Evolutionary conservation across 2,113 vertebrate species (phyloP), one percentile per base, ranked within the genome.

Genomic region (Cyrtonyx montezumae): DNA sequence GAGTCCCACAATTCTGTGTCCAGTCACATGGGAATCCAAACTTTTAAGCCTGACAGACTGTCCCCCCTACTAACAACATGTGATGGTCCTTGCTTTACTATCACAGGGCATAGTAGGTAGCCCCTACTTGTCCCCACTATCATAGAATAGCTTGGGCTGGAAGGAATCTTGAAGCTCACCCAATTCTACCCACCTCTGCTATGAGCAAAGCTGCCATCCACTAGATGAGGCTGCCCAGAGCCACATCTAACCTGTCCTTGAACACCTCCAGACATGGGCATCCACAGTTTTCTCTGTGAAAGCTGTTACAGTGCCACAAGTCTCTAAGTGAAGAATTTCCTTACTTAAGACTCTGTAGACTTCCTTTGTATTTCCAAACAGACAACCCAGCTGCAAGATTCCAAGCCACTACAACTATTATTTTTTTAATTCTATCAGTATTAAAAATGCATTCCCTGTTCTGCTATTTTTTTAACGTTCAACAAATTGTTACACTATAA

Each of bases 361-460:
- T 4, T 66, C 25, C 28, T 13, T 32, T 1, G 0, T 28, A 9
- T 53, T 11, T 11, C 7, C 6, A 32, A 22, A 59, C 32, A 51
- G 42, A 15, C 48, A 46, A 15, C 25, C 16, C 43, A 66, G 17
- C 21, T 73, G 37, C 4, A 82, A 23, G 19, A 36, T 23, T 36
- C 30, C 48, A 30, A 78, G 25, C 8, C 30, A 55, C 46, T 71
- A 53, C 15, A 63, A 56, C 5, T 0, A 2, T 42, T 79, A 70
- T 59, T 48, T 21, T 59, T 42, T 18, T 40, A 40, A 43, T 43
- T 61, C 34, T 66, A 25, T 30, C n/a, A n/a, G n/a, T n/a, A n/a
- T n/a, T n/a, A n/a, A n/a, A n/a, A n/a, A n/a, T n/a, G n/a, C n/a
- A n/a, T n/a, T n/a, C n/a, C n/a, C n/a, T n/a, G n/a, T n/a, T n/a